Evolutionary conservation across 2,797 vertebrate genomes (phyloP), one percentile per base, ranked within the genome.

Genomic region (Sphenopsis melanotis): DNA sequence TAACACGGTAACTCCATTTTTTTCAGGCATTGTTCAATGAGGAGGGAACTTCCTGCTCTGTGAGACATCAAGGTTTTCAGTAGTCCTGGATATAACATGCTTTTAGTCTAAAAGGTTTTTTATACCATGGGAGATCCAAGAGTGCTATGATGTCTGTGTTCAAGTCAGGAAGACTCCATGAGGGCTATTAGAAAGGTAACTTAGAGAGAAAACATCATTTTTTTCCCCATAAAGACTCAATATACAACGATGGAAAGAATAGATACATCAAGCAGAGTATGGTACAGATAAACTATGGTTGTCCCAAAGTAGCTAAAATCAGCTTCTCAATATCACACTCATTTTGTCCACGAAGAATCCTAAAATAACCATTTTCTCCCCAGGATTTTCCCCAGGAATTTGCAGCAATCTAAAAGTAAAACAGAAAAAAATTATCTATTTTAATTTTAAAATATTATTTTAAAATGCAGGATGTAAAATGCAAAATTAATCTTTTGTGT

Each of bases 351-450:
- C 97, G 97, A 91, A 97, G 96, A 96, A 98, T 98, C 86, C 94
- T 96, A 87, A 98, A 98, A 96, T 98, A 98, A 79, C 98, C 98
- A 65, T 98, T 98, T 97, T 98, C 98, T 96, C 98, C 98, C 98
- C 98, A 98, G 10, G 93, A 97, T 49, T 95, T 98, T 94, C 98
- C 98, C 98, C 98, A 98, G 65, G 98, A 98, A 95, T 98, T 98
- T 94, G 98, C 98, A 96, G 96, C 97, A 91, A 98, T 97, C 98
- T 98, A 83, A 47, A 96, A 59, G 70, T 36, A 95, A 88, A 89
- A 19, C 20, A 3, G 12, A 55, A 84, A 84, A 82, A 59, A 49
- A 44, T 11, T 11, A 53, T 32, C 30, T 32, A 21, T 53, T 87
- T 83, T 37, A 56, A 50, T 41, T 56, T 64, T 44, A 91, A 87